Evolutionary conservation across 2,113 vertebrate genomes (phyloP), one percentile per base, ranked within the genome.

Genomic region (Tachysurus vachellii): DNA sequence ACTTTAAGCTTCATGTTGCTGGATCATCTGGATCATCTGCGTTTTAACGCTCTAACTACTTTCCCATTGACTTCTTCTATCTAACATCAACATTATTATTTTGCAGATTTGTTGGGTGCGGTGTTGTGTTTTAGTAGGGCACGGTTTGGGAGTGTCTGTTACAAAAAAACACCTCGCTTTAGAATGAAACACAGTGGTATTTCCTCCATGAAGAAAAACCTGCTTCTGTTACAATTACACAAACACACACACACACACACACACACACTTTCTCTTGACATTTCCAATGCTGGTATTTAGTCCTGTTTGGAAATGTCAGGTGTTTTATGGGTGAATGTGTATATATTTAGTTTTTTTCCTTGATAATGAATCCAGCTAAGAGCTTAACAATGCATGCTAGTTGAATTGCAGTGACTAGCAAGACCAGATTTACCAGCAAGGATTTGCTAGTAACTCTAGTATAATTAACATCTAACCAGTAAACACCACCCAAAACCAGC

Each of bases 121-220:
- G 82, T 64, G 71, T 17, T 1, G 31, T 80, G 66, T 79, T 56
- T 57, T 50, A 54, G 23, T 54, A 77, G 85, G 85, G 80, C 89
- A 91, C 47, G 89, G 88, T 82, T 70, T 47, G 84, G 23, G 59
- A 9, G 84, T 85, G 88, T 77, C 53, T 82, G 71, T 44, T 19
- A 56, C 53, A 31, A 31, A 21, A 21, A 17, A 57, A 73, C 2
- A 17, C 16, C 71, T 86, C 77, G 87, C 59, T 81, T 83, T 85
- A 44, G 89, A 75, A 64, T 16, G 84, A 44, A 42, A 85, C 26
- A 77, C n/a, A 61, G 50, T 89, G 83, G 80, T 88, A 75, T 91
- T 92, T 76, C 83, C 88, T 88, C 89, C 92, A 92, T 91, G 90
- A 91, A 68, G 89, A 89, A 76, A 89, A 93, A 93, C 92, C 89